A percentile compares a stretch with the other conserved stretches of the same genome.
Conservation (phyloP, 1,140 invertebrate species). For the Trichogramma pretiosum region DNA sequence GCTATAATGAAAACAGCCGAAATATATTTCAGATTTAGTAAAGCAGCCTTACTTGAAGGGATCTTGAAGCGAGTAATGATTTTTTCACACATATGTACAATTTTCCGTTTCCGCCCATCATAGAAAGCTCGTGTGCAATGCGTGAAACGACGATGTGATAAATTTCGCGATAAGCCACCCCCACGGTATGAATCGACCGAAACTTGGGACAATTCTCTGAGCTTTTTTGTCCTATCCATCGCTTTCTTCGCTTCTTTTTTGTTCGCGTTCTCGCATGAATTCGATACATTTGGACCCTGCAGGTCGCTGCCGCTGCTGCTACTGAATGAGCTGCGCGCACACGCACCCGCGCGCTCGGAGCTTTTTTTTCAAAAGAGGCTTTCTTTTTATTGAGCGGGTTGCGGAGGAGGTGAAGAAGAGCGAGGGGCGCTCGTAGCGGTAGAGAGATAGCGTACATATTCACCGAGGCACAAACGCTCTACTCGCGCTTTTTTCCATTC, state of each 20-base stretch:
- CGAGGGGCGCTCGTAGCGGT: background rate
- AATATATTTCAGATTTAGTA: no score
- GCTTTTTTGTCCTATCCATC: slow-evolving; percentile 7
- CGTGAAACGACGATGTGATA: slow-evolving; percentile 11
- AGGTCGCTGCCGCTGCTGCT: no score
- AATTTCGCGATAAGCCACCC: slow-evolving; percentile 17
- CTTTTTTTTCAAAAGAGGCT: slow-evolving; percentile 12
- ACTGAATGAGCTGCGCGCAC: no score
- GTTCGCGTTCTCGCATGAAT: slow-evolving; percentile 4
- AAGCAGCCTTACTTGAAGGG: no score
- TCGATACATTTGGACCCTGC: slow-evolving; percentile 18
- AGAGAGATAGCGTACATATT: background rate
- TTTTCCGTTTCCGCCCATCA: no score
- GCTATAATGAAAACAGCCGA: no score
- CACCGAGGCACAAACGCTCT: background rate
- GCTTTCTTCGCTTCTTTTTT: background rate
- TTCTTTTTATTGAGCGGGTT: slow-evolving; percentile 7
- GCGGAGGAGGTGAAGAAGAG: slow-evolving; percentile 4
- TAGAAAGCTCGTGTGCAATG: no score
- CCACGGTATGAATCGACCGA: slow-evolving; percentile 15
- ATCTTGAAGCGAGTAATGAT: no score
- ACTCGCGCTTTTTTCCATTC: background rate
- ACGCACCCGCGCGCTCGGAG: no score
- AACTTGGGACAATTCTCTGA: slow-evolving; percentile 17
- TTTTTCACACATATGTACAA: no score